phyloP scores from a whole-genome alignment of 2,888 invertebrate genomes.

The Hofmannophila pseudospretella region DNA sequence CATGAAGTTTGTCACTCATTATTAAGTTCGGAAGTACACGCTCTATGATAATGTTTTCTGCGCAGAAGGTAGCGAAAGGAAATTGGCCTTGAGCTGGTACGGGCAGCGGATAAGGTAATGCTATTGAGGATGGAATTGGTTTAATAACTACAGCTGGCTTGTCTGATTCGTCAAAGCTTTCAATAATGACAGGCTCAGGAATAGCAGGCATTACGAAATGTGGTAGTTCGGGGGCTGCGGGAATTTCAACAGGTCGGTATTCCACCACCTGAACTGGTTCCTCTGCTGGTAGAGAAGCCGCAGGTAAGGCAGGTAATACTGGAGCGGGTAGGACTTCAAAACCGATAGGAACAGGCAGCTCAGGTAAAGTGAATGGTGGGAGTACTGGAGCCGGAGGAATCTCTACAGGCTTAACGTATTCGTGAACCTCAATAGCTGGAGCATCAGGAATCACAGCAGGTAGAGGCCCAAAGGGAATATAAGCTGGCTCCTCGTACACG shows the following conservation, averaged over 20 bases:
- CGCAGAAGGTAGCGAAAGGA: conserved; percentile 20
- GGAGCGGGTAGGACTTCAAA: background rate
- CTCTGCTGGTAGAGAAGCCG: conserved; percentile 1
- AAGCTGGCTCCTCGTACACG: conserved; percentile 4
- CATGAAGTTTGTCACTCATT: conserved; percentile 12
- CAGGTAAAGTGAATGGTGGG: conserved; percentile 15
- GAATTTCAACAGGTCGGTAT: background rate
- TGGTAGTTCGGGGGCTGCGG: background rate
- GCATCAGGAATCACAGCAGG: background rate
- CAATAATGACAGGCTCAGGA: conserved; percentile 4
- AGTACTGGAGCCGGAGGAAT: conserved; percentile 22
- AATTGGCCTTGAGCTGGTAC: background rate
- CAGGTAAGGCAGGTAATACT: conserved; percentile 3
- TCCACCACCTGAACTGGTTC: conserved; percentile 3
- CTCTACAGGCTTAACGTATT: conserved; percentile 6
- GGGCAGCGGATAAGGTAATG: background rate
- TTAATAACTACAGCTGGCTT: background rate
- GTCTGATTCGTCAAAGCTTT: conserved; percentile 1
- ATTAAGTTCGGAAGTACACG: conserved; percentile 30
- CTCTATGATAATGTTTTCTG: conserved; percentile 29
- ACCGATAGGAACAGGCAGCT: conserved; percentile 5
- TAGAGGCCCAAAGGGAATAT: background rate
- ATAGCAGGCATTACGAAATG: background rate
- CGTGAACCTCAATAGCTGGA: background rate
- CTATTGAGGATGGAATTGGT: background rate